Evolutionary conservation across 2,113 vertebrate species (phyloP), one percentile per base, ranked within the genome.

Genomic region (Esox niger): DNA sequence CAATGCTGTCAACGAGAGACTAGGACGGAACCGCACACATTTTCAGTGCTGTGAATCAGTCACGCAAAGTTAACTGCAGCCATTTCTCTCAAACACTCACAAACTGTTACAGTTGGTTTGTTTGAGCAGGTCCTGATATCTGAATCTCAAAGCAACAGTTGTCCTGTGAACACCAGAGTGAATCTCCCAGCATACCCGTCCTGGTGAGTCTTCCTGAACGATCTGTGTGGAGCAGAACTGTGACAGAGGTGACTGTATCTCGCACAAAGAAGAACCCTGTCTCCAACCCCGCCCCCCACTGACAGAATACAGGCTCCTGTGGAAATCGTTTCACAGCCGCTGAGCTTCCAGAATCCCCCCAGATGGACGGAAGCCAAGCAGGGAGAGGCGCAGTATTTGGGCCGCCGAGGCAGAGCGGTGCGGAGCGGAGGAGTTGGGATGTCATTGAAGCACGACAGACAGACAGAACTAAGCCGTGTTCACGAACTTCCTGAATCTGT

Each of bases 191-290:
- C n/a, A n/a, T n/a, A n/a, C n/a, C n/a, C n/a, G 32, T 3, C 32
- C 32, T 33, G 32, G 32, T 33, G 32, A 33, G 5, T 33, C 32
- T 6, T 21, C 47, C 47, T 15, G 47, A 52, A 20, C n/a, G n/a
- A n/a, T 52, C 20, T 29, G 5, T 27, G 13, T 26, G 26, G 33
- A 57, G 55, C 23, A 35, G 52, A 29, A 0, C 35, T 47, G 70
- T 27, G 47, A 62, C 15, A 31, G 64, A 74, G 75, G 62, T 71
- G 68, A 77, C 71, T 66, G 71, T 38, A 38, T 74, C 62, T 69
- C 21, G 60, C 69, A 78, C 79, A 72, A 75, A 78, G 63, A 66
- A 21, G 33, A 78, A 69, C 75, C 65, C 61, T 55, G 66, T 60
- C 69, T 78, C 57, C 68, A 55, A 63, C 76, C 58, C 35, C 38